These are phyloP conservation scores for Nebria brevicollis DNA, from an alignment of 2,888 invertebrate genomes.

Conservation along the genomic window DNA sequence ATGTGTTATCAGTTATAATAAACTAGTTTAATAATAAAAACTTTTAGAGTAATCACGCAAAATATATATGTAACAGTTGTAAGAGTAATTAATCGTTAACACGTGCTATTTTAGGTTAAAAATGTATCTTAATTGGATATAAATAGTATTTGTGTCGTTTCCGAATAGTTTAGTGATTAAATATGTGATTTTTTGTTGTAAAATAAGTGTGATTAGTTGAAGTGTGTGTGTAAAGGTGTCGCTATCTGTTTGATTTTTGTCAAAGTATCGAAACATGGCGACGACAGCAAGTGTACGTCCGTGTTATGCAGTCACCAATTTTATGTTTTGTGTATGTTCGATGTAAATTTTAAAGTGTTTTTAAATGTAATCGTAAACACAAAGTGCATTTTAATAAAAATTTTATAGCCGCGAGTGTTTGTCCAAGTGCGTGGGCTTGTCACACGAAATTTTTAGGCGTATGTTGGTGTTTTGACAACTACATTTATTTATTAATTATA, in stretches of 20 bases:
- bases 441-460: conserved; percentile 35
- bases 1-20: too few species aligned
- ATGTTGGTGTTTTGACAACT: conserved; percentile 45
- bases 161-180: too few species aligned
- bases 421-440: conserved; percentile 34
- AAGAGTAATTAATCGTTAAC: too few species aligned
- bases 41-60: too few species aligned
- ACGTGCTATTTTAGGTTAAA: too few species aligned
- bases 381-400: conserved; percentile 40
- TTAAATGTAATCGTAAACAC: conserved; percentile 37
- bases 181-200: too few species aligned
- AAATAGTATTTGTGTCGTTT: too few species aligned
- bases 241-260: conserved; percentile 21
- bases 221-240: conserved; percentile 27
- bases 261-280: conserved; percentile 32
- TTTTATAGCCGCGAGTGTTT: conserved; percentile 38
- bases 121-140: too few species aligned
- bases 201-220: conserved; percentile 14
- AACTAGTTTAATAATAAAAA: too few species aligned
- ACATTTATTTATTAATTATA: conserved; percentile 33
- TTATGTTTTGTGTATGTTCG: conserved; percentile 39
- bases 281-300: conserved; percentile 38
- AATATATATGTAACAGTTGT: too few species aligned
- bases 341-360: conserved; percentile 46
- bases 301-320: conserved; percentile 37